Evolutionary conservation across 2,888 invertebrate genomes (phyloP).

Genomic region (Zaprionus lineosus): DNA sequence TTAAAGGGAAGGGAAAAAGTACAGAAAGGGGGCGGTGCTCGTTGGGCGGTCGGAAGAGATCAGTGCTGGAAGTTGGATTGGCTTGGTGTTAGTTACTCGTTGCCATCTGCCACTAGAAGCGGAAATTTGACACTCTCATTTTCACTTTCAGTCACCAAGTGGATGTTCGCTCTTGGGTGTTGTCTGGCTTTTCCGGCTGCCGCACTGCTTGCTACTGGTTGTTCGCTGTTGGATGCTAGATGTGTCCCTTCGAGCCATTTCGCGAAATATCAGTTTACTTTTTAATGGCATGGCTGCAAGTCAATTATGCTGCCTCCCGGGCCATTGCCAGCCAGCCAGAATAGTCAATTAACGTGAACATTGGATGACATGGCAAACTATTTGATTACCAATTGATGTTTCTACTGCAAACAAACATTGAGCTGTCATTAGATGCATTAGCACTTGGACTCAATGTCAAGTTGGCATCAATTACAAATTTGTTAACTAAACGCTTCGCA

Average conservation of each 20-base stretch:
- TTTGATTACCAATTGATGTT: constrained; percentile 74
- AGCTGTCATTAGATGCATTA: constrained; percentile 19
- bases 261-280: constrained; percentile 73
- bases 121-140: constrained; percentile 77
- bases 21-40: background rate
- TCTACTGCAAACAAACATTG: constrained; percentile 32
- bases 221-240: constrained; percentile 8
- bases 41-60: background rate
- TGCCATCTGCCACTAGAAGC: constrained; percentile 47
- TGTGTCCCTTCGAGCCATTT: constrained; percentile 32
- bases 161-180: constrained; percentile 11
- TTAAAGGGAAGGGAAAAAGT: background rate
- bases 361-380: constrained; percentile 45
- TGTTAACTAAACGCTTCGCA: too few relatives aligned
- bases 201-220: background rate
- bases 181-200: background rate
- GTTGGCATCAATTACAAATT: too few relatives aligned
- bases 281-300: constrained; percentile 67
- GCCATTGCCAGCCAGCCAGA: constrained; percentile 42
- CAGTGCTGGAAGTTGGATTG: too few relatives aligned
- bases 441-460: too few relatives aligned
- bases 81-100: background rate
- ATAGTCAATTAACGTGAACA: constrained; percentile 61
- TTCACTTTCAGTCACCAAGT: constrained; percentile 57
- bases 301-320: constrained; percentile 68